Percentiles rank a stretch among this genome's conserved stretches.
phyloP scores from a whole-genome alignment of 2,888 invertebrate species.

The Ptilodon capucinus region DNA sequence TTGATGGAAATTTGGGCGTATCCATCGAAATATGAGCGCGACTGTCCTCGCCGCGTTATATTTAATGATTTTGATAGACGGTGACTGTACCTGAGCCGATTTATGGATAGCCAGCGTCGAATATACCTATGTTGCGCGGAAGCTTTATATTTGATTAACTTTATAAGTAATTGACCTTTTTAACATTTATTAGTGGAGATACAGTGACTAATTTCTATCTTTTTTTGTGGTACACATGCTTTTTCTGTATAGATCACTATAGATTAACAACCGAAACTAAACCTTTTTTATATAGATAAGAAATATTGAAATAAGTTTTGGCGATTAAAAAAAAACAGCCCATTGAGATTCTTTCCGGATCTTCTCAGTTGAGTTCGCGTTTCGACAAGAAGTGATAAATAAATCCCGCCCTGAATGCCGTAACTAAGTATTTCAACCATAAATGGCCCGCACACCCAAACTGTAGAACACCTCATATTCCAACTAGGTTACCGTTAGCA shows the following conservation, averaged over 20 bases:
- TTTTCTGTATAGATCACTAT: no score
- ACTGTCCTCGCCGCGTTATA: conserved; percentile 63
- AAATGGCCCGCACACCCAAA: neutral
- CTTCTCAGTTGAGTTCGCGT: no score
- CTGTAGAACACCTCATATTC: neutral
- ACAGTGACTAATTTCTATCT: no score
- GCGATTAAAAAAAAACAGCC: no score
- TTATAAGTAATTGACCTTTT: neutral
- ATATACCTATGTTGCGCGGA: conserved; percentile 4
- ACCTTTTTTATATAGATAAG: no score
- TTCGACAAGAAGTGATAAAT: no score
- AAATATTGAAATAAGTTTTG: no score
- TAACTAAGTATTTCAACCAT: neutral
- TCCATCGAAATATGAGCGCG: conserved; percentile 71
- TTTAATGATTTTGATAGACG: conserved; percentile 60
- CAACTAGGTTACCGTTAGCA: conserved; percentile 36
- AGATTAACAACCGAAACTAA: no score
- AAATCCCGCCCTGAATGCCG: no score
- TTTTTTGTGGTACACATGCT: no score
- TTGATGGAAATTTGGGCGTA: conserved; percentile 78
- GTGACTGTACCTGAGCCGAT: conserved; percentile 24
- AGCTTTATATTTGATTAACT: conserved; percentile 39
- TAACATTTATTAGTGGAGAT: neutral
- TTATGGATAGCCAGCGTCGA: conserved; percentile 6
- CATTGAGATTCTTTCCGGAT: no score